Evolutionary conservation across 1,140 invertebrate genomes (phyloP), one percentile per base, ranked within the genome.

Genomic region (Physella acuta): DNA sequence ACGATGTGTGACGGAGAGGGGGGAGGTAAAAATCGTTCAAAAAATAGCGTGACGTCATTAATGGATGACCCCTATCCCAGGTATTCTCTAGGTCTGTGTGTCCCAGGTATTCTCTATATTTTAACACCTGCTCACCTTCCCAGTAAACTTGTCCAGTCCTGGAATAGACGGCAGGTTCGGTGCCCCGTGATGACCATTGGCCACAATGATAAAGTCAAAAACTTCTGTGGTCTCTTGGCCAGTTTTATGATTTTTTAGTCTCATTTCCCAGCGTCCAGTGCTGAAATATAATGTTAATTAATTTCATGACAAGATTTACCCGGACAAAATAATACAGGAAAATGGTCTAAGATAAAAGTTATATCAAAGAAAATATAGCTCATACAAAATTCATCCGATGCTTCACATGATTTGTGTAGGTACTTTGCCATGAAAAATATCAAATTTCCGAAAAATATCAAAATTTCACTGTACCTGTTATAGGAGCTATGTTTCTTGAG

Each of bases 71-170:
- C n/a, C n/a, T n/a, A n/a, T n/a, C n/a, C n/a, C n/a, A n/a, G n/a
- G n/a, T n/a, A n/a, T n/a, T n/a, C n/a, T n/a, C n/a, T n/a, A n/a
- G n/a, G n/a, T n/a, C n/a, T n/a, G n/a, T n/a, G n/a, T n/a, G n/a
- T n/a, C n/a, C n/a, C n/a, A n/a, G n/a, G n/a, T n/a, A n/a, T n/a
- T n/a, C n/a, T n/a, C n/a, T n/a, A n/a, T n/a, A 44, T 44, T 44
- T 44, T 44, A 44, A 8, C 8, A 44, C 8, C 8, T 44, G 20
- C 39, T 11, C 8, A 87, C 76, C 37, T 76, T 73, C 5, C 87
- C 87, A 71, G 83, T 73, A 74, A 88, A 88, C 8, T 78, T 75
- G 0, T 82, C 75, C n/a, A 82, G 67, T 56, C 84, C 83, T 68
- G 79, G 71, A 64, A 86, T 77, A 51, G 72, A 24, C 28, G 86